Base-by-base conservation (phyloP, 2,888 invertebrate genomes). In the Macrophya annulata region DNA sequence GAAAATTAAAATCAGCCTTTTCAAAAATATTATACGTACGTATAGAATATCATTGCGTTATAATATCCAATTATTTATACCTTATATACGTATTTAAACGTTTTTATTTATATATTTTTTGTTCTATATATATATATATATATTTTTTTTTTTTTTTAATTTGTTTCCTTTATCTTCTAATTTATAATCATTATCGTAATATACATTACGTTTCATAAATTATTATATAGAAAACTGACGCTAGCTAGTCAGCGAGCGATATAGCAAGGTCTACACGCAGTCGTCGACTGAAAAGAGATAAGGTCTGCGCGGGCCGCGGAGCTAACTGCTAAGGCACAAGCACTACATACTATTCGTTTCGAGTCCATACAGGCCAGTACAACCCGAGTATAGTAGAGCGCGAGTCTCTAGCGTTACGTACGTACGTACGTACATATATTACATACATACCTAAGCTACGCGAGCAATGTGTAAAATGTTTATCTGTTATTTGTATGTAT, bases 251-350 rank as follows among this genome's bases (percentile, higher is more conserved):
- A n/a, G n/a, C 55, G 55, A 55, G 17, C n/a, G n/a, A 8, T n/a
- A 55, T n/a, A 17, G 55, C 55, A n/a, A 55, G 55, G 55, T 55
- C 55, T 55, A 55, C 55, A 55, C 55, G 55, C 55, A 55, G 55
- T 55, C 55, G 55, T 55, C 55, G 55, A 55, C 55, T 55, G n/a
- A 55, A 55, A 55, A 55, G 55, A 55, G 55, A 55, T 55, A 55
- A 55, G 55, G 55, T 55, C 55, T 55, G n/a, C 55, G 55, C 55
- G 55, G n/a, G n/a, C 8, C 55, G n/a, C 6, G 68, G 37, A 55
- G 55, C 15, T 55, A n/a, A n/a, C n/a, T n/a, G n/a, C n/a, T n/a
- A 55, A 55, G 31, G 31, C 31, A 31, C 31, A 31, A 31, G 31
- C 31, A 31, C 31, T 31, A 31, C 31, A 31, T 8, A 55, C 55